phyloP scores from a whole-genome alignment of 2,888 invertebrate genomes.

The Cremastinae sp. region DNA sequence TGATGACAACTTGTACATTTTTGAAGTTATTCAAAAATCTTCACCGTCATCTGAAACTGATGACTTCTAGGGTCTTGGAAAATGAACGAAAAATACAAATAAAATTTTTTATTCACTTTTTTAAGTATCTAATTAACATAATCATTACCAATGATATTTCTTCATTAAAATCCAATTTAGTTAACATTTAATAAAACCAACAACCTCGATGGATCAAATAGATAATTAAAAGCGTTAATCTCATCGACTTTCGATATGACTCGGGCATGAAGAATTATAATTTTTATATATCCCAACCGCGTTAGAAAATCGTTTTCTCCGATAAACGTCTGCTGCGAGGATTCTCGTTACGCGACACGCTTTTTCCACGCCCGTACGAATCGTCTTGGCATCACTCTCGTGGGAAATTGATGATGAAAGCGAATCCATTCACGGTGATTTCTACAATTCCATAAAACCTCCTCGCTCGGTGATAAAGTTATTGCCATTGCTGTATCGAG shows the following conservation, averaged over 20 bases:
- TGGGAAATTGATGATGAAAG: conserved; percentile 60
- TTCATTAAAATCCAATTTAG: too few species aligned
- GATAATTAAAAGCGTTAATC: not conserved
- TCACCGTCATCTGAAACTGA: too few species aligned
- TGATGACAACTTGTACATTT: too few species aligned
- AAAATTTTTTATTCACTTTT: too few species aligned
- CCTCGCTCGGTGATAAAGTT: conserved; percentile 13
- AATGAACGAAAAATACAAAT: too few species aligned
- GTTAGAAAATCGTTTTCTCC: conserved; percentile 56
- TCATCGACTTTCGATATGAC: not conserved
- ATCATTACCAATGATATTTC: too few species aligned
- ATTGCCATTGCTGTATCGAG: conserved; percentile 28
- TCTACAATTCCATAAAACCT: conserved; percentile 51
- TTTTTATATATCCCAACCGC: conserved; percentile 8
- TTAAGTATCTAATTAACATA: too few species aligned
- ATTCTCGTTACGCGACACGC: conserved; percentile 44
- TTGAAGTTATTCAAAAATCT: too few species aligned
- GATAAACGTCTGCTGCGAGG: conserved; percentile 24
- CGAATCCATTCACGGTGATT: conserved; percentile 56
- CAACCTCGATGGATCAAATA: not conserved
- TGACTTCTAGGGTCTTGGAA: too few species aligned
- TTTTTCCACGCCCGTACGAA: conserved; percentile 49
- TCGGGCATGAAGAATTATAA: not conserved
- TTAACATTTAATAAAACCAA: not conserved
- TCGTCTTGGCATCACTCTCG: conserved; percentile 43